Conservation (phyloP, 1,140 invertebrate genomes). For the Diorhabda elongata region DNA sequence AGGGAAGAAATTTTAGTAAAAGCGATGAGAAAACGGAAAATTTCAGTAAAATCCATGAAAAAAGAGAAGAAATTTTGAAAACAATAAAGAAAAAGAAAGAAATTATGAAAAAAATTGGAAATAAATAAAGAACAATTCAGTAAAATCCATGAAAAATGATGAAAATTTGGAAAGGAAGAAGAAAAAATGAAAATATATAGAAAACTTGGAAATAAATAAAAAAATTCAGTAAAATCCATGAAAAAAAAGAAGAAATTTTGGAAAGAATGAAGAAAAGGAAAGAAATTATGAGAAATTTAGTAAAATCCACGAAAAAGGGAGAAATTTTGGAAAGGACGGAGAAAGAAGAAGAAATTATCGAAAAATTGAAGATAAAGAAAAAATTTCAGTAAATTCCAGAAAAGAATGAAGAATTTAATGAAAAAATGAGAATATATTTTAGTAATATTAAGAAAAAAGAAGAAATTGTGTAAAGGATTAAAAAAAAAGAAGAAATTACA, state of each 20-base stretch:
- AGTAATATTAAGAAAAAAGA: too few relatives aligned
- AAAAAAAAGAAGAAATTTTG: neutral
- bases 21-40: slow-evolving; percentile 32
- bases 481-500: too few relatives aligned
- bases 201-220: neutral
- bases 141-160: slow-evolving; percentile 28
- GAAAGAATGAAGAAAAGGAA: too few relatives aligned
- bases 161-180: slow-evolving; percentile 39
- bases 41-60: neutral
- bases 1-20: slow-evolving; percentile 25
- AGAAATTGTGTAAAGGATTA: too few relatives aligned
- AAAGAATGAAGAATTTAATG: neutral
- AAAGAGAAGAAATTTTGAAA: neutral
- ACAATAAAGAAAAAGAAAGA: too few relatives aligned
- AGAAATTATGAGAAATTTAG: neutral
- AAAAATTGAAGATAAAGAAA: neutral
- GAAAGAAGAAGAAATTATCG: slow-evolving; percentile 38
- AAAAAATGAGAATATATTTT: neutral
- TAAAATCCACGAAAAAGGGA: slow-evolving; percentile 28
- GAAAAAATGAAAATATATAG: slow-evolving; percentile 39
- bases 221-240: neutral
- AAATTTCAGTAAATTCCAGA: neutral
- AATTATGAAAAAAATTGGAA: too few relatives aligned
- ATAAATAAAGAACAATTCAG: slow-evolving; percentile 4
- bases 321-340: slow-evolving; percentile 39